A percentile compares a stretch with the other conserved stretches of the same genome.
These are phyloP conservation scores for Trichopoda pennipes DNA, from an alignment of 2,888 invertebrate species.

Conservation along the genomic window DNA sequence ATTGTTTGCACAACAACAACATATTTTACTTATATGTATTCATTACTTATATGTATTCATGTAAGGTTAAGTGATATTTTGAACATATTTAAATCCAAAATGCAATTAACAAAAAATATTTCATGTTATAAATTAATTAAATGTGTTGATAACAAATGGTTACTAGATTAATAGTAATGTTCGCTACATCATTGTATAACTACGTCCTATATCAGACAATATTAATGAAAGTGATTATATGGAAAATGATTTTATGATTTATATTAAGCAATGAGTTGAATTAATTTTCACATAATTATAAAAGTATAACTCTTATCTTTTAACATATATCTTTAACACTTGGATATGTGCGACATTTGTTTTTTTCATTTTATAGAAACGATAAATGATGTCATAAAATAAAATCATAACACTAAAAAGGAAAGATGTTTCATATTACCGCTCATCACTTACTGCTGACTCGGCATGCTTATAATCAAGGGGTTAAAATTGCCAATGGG, in stretches of 20 bases:
- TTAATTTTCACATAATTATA: not conserved
- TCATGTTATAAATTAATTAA: slow-evolving; percentile 37
- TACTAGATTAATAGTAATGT: slow-evolving; percentile 28
- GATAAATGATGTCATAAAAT: too few species aligned
- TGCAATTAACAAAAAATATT: slow-evolving; percentile 58
- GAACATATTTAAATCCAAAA: slow-evolving; percentile 51
- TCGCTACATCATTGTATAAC: not conserved
- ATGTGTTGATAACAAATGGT: slow-evolving; percentile 23
- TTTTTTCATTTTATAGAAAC: too few species aligned
- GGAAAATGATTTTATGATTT: not conserved
- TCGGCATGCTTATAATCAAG: too few species aligned
- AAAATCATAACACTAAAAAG: too few species aligned
- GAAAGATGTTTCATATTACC: too few species aligned
- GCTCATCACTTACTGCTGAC: too few species aligned
- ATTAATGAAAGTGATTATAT: not conserved
- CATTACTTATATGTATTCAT: too few species aligned
- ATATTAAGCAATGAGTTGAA: not conserved
- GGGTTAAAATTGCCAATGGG: too few species aligned
- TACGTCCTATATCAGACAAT: not conserved
- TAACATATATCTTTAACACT: too few species aligned
- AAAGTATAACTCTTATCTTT: too few species aligned
- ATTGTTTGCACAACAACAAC: slow-evolving; percentile 1
- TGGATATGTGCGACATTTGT: too few species aligned
- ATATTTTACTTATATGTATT: not conserved
- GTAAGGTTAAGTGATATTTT: not conserved